These are phyloP conservation scores for Phylloscopus whistleri DNA, from an alignment of 2,113 vertebrate species.

Conservation along the genomic window DNA sequence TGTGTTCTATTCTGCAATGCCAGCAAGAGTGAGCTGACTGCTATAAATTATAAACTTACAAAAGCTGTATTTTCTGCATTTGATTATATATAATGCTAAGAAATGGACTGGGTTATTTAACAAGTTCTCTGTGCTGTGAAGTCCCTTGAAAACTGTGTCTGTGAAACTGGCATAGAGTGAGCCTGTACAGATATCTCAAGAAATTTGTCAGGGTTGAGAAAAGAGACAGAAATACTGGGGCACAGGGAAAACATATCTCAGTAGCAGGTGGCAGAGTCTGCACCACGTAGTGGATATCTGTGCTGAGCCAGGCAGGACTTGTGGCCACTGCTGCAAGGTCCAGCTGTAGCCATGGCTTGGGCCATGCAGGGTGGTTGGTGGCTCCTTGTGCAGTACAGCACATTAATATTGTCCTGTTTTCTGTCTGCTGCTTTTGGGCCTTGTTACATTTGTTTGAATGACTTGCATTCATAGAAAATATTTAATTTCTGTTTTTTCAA, in stretches of 20 bases:
- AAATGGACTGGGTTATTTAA: background rate
- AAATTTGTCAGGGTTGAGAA: background rate
- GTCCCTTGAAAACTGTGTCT: background rate
- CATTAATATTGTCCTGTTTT: background rate
- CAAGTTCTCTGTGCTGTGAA: background rate
- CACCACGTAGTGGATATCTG: rapidly evolving
- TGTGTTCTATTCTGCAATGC: background rate
- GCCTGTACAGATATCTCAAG: background rate
- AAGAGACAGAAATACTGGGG: background rate
- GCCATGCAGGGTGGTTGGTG: background rate
- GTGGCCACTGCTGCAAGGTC: background rate
- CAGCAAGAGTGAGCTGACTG: background rate
- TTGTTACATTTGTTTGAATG: background rate
- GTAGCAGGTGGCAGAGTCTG: background rate
- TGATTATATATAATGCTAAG: background rate
- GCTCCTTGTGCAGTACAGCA: background rate
- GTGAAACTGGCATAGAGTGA: background rate
- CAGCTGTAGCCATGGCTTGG: background rate
- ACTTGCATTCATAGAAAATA: background rate
- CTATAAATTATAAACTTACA: background rate
- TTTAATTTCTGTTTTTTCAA: background rate
- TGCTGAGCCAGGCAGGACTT: background rate
- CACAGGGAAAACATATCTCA: background rate
- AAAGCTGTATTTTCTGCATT: background rate
- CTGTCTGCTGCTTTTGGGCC: background rate